A percentile compares a stretch with the other conserved stretches of the same genome.
These are phyloP conservation scores for Cantharis rustica DNA, from an alignment of 2,888 invertebrate species.

Conservation along the genomic window DNA sequence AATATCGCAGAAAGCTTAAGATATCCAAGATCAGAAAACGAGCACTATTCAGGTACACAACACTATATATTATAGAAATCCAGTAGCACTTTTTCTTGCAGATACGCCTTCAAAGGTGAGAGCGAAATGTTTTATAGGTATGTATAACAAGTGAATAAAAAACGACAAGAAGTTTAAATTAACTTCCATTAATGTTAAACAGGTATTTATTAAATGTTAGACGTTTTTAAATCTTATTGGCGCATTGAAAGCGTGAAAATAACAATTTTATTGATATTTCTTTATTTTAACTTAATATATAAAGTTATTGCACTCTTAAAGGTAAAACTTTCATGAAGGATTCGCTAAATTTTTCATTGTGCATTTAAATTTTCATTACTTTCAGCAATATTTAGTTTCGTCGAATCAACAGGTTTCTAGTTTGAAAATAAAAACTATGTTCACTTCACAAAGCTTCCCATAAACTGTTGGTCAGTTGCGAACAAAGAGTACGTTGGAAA, in stretches of 20 bases:
- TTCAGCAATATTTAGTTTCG: neutral
- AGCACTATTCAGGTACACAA: no score
- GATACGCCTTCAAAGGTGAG: neutral
- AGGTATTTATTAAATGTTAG: neutral
- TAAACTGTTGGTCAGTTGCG: slow-evolving; percentile 2
- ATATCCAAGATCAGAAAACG: neutral
- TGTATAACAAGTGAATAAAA: neutral
- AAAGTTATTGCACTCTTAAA: neutral
- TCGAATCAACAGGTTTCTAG: slow-evolving; percentile 10
- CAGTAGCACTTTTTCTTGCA: neutral
- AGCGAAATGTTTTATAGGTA: neutral
- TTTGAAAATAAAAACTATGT: neutral
- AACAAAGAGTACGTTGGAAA: slow-evolving; percentile 3
- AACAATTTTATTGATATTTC: neutral
- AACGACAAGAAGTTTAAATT: neutral
- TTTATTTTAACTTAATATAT: neutral
- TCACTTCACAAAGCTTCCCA: neutral
- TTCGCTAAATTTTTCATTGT: neutral
- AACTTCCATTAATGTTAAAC: neutral
- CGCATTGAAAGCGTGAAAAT: neutral
- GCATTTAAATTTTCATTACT: neutral
- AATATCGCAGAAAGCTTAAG: no score
- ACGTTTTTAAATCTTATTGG: neutral
- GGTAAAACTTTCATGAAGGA: neutral
- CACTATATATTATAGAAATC: neutral